phyloP scores from a whole-genome alignment of 2,888 invertebrate species.

The Mesochorus sp. region DNA sequence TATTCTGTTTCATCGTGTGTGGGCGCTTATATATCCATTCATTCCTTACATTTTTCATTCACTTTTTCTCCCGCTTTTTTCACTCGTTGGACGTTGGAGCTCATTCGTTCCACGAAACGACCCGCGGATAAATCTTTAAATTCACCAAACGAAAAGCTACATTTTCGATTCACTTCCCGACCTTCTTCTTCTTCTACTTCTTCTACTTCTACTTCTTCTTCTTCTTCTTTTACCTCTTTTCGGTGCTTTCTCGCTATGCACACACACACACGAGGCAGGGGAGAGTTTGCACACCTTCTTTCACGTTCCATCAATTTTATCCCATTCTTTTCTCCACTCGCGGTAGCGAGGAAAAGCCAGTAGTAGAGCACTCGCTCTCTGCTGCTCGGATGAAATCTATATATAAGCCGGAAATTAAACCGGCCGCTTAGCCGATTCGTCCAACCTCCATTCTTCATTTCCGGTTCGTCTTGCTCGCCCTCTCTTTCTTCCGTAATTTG shows the following conservation, averaged over 20 bases:
- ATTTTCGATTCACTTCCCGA: conserved; percentile 35
- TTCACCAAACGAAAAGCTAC: background rate
- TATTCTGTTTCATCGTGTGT: background rate
- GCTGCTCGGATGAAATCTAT: conserved; percentile 70
- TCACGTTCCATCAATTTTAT: background rate
- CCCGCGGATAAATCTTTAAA: background rate
- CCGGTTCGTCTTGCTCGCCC: conserved; percentile 55
- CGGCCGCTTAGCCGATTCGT: conserved; percentile 60
- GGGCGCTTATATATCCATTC: background rate
- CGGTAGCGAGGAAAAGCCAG: conserved; percentile 12
- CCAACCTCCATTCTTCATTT: conserved; percentile 61
- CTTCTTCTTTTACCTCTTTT: conserved; percentile 27
- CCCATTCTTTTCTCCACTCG: background rate
- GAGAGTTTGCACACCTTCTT: conserved; percentile 6
- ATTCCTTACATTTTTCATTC: background rate
- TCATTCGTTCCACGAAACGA: background rate
- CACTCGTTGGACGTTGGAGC: background rate
- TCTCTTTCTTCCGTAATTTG: background rate
- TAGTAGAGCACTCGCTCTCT: conserved; percentile 29
- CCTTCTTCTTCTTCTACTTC: conserved; percentile 38
- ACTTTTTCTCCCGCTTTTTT: background rate
- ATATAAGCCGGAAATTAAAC: conserved; percentile 76
- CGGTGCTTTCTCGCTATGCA: conserved; percentile 2
- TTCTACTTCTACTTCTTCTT: conserved; percentile 47
- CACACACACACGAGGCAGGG: background rate